phyloP scores from a whole-genome alignment of 2,797 vertebrate genomes.

The Tiaroga cobitis region DNA sequence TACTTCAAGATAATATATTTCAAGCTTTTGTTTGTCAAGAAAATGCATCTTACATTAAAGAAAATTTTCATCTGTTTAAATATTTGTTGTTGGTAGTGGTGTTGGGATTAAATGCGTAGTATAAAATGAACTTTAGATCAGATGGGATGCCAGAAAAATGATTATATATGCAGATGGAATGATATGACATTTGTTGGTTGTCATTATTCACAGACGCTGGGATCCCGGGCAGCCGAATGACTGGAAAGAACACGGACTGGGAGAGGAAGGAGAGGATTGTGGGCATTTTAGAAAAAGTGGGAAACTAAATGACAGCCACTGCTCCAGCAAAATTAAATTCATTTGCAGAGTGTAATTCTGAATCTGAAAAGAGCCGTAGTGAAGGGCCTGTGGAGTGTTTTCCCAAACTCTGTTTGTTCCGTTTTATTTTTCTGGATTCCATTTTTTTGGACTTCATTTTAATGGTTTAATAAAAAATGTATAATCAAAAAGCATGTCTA shows the following conservation, averaged over 20 bases:
- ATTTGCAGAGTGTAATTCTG: conserved; percentile 17
- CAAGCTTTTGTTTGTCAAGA: too few species aligned
- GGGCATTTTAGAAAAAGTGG: rapidly evolving
- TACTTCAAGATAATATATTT: too few species aligned
- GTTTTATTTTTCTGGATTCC: too few species aligned
- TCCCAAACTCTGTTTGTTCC: too few species aligned
- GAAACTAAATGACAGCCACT: conserved; percentile 44
- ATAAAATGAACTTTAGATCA: too few species aligned
- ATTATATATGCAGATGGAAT: not conserved
- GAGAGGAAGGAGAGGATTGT: conserved; percentile 46
- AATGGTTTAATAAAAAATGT: too few species aligned
- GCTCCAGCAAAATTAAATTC: not conserved
- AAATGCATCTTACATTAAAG: not conserved
- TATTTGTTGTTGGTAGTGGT: not conserved
- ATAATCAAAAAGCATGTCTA: too few species aligned
- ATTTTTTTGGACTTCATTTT: too few species aligned
- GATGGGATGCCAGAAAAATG: not conserved
- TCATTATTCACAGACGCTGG: conserved; percentile 33
- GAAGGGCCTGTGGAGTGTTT: too few species aligned
- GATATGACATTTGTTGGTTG: not conserved
- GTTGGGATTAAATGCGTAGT: not conserved
- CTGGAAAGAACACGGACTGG: not conserved
- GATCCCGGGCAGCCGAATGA: conserved; percentile 32
- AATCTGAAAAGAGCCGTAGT: not conserved
- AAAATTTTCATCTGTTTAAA: not conserved